Base-by-base conservation (phyloP, 2,113 vertebrate species). In the Struthio camelus region DNA sequence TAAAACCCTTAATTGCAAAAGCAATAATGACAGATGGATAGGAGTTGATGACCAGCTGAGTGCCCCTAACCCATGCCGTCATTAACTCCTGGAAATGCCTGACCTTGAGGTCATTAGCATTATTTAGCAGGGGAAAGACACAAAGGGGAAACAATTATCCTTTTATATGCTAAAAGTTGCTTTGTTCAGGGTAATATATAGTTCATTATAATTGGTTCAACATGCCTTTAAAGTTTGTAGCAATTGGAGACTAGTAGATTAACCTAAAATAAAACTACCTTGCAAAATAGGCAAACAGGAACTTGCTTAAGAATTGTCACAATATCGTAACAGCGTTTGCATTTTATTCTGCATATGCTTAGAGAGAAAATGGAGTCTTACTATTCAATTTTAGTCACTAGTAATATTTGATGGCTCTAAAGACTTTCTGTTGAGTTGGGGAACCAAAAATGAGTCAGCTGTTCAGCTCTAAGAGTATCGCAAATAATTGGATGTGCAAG, bases 31-130 rank as follows among this genome's bases (percentile, higher is more conserved):
- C 97, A 97, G 95, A 96, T 96, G 95, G 96, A 83, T 97, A 88
- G 87, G 95, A 96, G 87, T 85, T 95, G 97, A 97, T 97, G 97
- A 94, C 96, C 96, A 97, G 96, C 95, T 97, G 97, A 97, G 95
- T 97, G 96, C 97, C 96, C 91, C 95, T 97, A 97, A 97, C 97
- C 97, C 51, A 36, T 89, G 76, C 91, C 75, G 79, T 97, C 94
- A 96, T 97, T 97, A 97, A 97, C 94, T 96, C 91, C 89, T 96
- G 91, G 85, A 96, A 94, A 95, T 96, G 94, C 91, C 85, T 97
- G 96, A 96, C 96, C 96, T 93, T 91, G 79, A 88, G 97, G 97
- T 97, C 96, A 95, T 97, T 97, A 75, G 93, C 91, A 96, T 97
- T 97, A 96, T 96, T 97, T 95, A 96, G 87, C 38, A 88, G 82